Base-by-base conservation (phyloP, 2,888 invertebrate genomes). In the Stegophylla sp. region DNA sequence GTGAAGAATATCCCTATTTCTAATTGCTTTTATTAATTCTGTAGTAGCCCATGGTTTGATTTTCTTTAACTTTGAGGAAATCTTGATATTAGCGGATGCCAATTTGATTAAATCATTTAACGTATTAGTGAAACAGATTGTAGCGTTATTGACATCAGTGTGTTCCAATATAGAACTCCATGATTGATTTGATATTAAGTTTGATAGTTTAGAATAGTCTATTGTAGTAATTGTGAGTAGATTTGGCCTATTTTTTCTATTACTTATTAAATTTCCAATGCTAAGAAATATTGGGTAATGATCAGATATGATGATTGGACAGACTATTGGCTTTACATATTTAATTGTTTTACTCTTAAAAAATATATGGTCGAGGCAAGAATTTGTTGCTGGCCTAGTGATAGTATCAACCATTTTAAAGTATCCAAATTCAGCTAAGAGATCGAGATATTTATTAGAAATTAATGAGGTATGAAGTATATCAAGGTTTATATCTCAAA, bases 351-450 rank as follows among this genome's bases (percentile, higher is more conserved):
- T 64, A 64, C 41, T 20, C 20, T 64, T 64, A 12, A 64, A 41
- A 43, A 64, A 64, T 64, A 64, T 64, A 64, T 64, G 64, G 10
- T 64, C 41, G 20, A 63, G 61, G 34, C 61, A 63, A 13, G 45
- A 45, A 12, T 45, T 45, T 9, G 45, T 9, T 3, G 12, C 12
- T 13, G 23, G 59, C 15, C 59, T 59, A 59, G 28, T 59, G 59
- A 26, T 26, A 59, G 13, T 59, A 59, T 59, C 15, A 34, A 63
- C n/a, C 34, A 63, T 34, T 63, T 34, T 63, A 63, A 34, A 34
- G 3, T 63, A 63, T n/a, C 63, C n/a, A 63, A 63, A 63, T 63
- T 63, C 63, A 17, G 63, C n/a, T 12, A 34, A 10, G 17, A 63
- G n/a, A 63, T 63, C n/a, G 15, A 63, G 34, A n/a, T 63, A 63